Evolutionary conservation across 1,140 invertebrate genomes (phyloP).

Genomic region (Drosophila melanica): DNA sequence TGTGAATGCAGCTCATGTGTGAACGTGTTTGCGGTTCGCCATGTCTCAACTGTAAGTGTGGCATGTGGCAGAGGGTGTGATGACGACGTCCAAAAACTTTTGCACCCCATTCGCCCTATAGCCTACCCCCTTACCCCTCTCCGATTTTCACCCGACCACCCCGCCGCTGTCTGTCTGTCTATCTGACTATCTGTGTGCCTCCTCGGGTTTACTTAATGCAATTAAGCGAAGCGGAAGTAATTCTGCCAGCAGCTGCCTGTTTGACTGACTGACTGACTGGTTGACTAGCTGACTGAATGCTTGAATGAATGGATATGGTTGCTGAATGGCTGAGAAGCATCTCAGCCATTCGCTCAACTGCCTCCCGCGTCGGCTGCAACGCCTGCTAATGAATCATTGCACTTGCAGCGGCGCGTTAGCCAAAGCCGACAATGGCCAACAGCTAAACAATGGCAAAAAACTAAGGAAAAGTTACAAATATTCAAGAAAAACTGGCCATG

Average conservation of each 20-base stretch:
- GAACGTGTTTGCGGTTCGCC: slow-evolving; percentile 76
- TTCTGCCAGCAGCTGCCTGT: slow-evolving; percentile 46
- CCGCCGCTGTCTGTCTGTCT: slow-evolving; percentile 33
- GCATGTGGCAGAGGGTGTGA: neutral
- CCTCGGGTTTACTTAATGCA: slow-evolving; percentile 70
- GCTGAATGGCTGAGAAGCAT: slow-evolving; percentile 50
- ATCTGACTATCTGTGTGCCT: slow-evolving; percentile 36
- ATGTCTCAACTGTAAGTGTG: slow-evolving; percentile 15
- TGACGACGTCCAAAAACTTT: slow-evolving; percentile 37
- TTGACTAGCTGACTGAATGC: slow-evolving; percentile 16
- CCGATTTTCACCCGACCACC: neutral
- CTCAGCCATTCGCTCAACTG: slow-evolving; percentile 27
- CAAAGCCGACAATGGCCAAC: slow-evolving; percentile 47
- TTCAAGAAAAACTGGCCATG: neutral
- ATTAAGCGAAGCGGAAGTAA: slow-evolving; percentile 76
- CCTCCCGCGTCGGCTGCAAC: slow-evolving; percentile 9
- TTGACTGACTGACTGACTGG: slow-evolving; percentile 20
- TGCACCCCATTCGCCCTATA: slow-evolving; percentile 13
- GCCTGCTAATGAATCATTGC: slow-evolving; percentile 59
- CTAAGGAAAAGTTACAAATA: neutral
- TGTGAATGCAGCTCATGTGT: slow-evolving; percentile 67
- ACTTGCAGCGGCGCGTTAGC: slow-evolving; percentile 46
- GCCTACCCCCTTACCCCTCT: slow-evolving; percentile 13
- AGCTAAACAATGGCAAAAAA: slow-evolving; percentile 45
- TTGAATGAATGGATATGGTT: slow-evolving; percentile 31